Conservation (phyloP, 2,888 invertebrate genomes). For the Alsophila aescularia region DNA sequence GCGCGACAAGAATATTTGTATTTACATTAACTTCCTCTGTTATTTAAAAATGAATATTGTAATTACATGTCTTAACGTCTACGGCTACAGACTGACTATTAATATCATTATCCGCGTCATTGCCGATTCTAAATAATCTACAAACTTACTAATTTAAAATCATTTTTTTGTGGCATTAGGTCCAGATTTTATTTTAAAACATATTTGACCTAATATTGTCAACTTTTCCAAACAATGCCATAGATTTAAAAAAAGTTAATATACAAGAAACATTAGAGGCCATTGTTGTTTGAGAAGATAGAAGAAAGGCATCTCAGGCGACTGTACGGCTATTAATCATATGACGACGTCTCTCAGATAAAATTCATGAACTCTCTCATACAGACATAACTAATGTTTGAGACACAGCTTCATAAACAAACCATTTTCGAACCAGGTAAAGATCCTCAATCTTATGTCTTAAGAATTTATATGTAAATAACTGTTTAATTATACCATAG, state of each 20-base stretch:
- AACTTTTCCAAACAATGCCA: constrained; percentile 15
- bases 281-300: constrained; percentile 69
- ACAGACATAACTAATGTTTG: constrained; percentile 36
- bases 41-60: constrained; percentile 73
- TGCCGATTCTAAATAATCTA: neutral
- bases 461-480: constrained; percentile 48
- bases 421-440: constrained; percentile 46
- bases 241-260: constrained; percentile 52
- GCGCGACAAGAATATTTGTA: constrained; percentile 63
- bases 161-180: neutral
- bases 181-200: neutral
- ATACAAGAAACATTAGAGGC: constrained; percentile 55
- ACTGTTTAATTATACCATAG: constrained; percentile 40
- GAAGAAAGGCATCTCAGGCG: constrained; percentile 68
- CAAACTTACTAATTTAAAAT: too few species aligned
- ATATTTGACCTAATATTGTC: constrained; percentile 1
- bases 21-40: constrained; percentile 68
- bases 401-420: constrained; percentile 45
- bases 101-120: constrained; percentile 1
- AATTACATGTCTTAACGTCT: constrained; percentile 51
- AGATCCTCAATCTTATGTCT: constrained; percentile 48
- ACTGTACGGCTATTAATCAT: constrained; percentile 77
- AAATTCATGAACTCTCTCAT: constrained; percentile 58
- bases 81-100: constrained; percentile 18
- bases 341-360: constrained; percentile 66